Evolutionary conservation across 2,797 vertebrate species (phyloP).

Genomic region (Mus spretus): DNA sequence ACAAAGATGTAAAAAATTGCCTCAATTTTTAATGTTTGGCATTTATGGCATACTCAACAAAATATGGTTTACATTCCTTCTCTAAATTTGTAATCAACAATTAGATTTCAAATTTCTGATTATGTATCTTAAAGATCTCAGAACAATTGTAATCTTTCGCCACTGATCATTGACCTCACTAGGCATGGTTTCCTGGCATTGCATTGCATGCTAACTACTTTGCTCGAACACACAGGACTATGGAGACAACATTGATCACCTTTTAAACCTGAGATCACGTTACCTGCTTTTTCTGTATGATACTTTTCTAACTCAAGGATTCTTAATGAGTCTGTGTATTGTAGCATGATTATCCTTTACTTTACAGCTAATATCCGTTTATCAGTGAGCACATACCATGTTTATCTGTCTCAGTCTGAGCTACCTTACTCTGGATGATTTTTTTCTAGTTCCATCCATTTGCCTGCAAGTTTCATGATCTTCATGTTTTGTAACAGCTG

Average conservation of each 20-base stretch:
- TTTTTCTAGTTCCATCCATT: neutral
- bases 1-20: neutral
- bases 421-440: neutral
- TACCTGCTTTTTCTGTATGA: neutral
- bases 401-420: neutral
- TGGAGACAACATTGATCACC: neutral
- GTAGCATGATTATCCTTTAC: neutral
- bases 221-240: neutral
- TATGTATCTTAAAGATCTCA: slow-evolving; percentile 4
- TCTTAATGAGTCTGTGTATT: neutral
- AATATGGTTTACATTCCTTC: neutral
- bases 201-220: neutral
- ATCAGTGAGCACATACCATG: neutral
- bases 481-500: neutral
- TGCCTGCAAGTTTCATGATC: neutral
- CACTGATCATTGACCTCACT: neutral
- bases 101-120: neutral
- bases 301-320: neutral
- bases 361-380: neutral
- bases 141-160: neutral
- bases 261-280: slow-evolving; percentile 7
- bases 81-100: neutral
- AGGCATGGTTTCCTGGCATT: neutral
- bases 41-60: neutral
- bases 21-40: slow-evolving; percentile 8